phyloP scores from a whole-genome alignment of 1,140 invertebrate genomes.

The Brachionus koreanus region DNA sequence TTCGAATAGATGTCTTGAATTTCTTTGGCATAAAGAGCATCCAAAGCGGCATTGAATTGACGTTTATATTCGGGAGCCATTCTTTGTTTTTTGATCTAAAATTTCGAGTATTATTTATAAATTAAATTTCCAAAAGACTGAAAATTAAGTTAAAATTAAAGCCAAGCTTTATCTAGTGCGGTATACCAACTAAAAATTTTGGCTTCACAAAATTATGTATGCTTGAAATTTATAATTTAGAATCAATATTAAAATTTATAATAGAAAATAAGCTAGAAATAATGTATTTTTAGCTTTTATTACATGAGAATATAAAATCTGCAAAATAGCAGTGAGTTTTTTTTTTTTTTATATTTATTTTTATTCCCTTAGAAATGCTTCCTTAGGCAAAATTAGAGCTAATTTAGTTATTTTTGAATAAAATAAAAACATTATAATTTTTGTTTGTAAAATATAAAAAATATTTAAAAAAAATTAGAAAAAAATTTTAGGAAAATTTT shows the following conservation, averaged over 20 bases:
- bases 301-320: not conserved
- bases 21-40: constrained; percentile 41
- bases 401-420: not conserved
- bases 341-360: not conserved
- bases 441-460: not conserved
- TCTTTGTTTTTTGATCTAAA: not conserved
- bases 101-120: not conserved
- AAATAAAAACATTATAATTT: not conserved
- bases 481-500: too few relatives aligned
- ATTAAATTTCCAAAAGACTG: not conserved
- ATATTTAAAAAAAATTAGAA: too few relatives aligned
- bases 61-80: constrained; percentile 36
- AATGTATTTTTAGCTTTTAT: not conserved
- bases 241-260: not conserved
- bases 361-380: not conserved
- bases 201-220: not conserved
- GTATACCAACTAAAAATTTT: not conserved
- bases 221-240: not conserved
- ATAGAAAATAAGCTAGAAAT: not conserved
- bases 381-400: not conserved
- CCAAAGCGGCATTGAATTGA: constrained; percentile 40
- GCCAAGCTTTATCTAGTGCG: not conserved
- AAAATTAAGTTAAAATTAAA: not conserved
- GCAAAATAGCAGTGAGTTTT: not conserved
- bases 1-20: constrained; percentile 40